A percentile compares a stretch with the other conserved stretches of the same genome.
phyloP scores from a whole-genome alignment of 1,140 invertebrate species.

The Vanessa atalanta region DNA sequence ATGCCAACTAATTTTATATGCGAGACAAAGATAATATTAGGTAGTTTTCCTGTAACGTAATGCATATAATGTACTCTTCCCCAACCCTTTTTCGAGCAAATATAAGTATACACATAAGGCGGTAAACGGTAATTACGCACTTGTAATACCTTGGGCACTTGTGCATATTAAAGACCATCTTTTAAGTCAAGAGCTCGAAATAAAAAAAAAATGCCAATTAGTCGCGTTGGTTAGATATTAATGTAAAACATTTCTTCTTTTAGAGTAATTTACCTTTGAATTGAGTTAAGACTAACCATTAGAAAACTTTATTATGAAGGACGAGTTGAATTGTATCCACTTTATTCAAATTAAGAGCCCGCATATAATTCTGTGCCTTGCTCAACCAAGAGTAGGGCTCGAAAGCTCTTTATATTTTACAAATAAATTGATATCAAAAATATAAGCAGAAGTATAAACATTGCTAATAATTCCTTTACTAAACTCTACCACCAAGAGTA shows the following conservation, averaged over 20 bases:
- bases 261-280: constrained; percentile 19
- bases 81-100: neutral
- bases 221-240: neutral
- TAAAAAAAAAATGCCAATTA: constrained; percentile 28
- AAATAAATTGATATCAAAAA: neutral
- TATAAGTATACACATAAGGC: neutral
- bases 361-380: constrained; percentile 10
- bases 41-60: neutral
- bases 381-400: neutral
- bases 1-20: too few species aligned
- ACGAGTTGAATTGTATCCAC: constrained; percentile 11
- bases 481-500: neutral
- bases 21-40: too few species aligned
- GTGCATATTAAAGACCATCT: constrained; percentile 18
- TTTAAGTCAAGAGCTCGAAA: constrained; percentile 18
- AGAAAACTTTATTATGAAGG: constrained; percentile 11
- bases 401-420: neutral
- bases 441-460: neutral
- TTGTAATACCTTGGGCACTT: constrained; percentile 1
- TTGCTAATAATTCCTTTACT: too few species aligned
- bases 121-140: neutral
- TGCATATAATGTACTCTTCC: neutral
- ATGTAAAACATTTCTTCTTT: constrained; percentile 14
- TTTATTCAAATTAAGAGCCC: constrained; percentile 27
- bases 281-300: constrained; percentile 5